Percentiles rank a stretch among this genome's conserved stretches.
Conservation (phyloP, 1,140 invertebrate species). For the Drosophila virilis region DNA sequence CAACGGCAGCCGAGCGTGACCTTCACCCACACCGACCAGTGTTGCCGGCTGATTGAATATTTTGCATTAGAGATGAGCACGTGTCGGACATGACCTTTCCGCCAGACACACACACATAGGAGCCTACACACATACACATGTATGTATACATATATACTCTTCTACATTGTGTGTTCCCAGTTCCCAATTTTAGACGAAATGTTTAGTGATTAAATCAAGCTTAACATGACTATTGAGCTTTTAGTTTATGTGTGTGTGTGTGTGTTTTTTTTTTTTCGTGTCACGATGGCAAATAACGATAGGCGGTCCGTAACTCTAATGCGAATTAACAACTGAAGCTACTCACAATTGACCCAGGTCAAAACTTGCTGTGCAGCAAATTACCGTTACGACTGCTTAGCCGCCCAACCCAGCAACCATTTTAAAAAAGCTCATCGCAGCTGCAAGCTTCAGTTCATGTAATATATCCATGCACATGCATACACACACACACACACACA, state of each 20-base stretch:
- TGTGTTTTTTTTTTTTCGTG: no score
- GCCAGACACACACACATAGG: neutral
- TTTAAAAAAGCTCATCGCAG: neutral
- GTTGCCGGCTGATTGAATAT: slow-evolving; percentile 9
- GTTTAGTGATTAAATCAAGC: no score
- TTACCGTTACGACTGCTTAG: neutral
- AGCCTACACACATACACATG: neutral
- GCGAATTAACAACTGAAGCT: neutral
- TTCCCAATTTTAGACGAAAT: no score
- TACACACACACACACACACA: neutral
- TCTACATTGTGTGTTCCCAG: no score
- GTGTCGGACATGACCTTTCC: neutral
- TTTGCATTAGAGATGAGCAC: slow-evolving; percentile 5
- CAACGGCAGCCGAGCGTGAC: neutral
- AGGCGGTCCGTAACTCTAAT: neutral
- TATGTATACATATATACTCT: neutral
- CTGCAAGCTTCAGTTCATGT: neutral
- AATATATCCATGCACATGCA: neutral
- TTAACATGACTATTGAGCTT: no score
- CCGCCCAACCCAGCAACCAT: neutral
- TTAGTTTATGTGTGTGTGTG: no score
- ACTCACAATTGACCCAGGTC: slow-evolving; percentile 8
- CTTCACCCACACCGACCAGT: neutral
- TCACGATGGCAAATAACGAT: neutral
- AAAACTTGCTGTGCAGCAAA: neutral